A percentile compares a stretch with the other conserved stretches of the same genome.
phyloP scores from a whole-genome alignment of 2,888 invertebrate species.

The Diarsia rubi region DNA sequence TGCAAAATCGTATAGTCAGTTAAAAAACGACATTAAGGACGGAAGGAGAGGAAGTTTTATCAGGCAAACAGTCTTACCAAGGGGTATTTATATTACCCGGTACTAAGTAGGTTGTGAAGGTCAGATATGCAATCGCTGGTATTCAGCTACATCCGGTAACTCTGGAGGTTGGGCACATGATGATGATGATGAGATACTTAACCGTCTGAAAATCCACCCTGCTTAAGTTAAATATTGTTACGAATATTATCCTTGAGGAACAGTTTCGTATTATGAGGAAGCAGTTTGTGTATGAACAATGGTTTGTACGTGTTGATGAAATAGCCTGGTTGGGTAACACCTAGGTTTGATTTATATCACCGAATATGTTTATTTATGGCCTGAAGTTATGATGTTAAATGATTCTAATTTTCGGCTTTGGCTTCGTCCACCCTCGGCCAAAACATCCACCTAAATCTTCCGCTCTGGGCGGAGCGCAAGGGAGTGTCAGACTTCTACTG shows the following conservation, averaged over 20 bases:
- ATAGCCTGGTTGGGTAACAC: conserved; percentile 1
- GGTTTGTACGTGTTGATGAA: conserved; percentile 25
- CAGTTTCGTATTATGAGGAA: conserved; percentile 16
- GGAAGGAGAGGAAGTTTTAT: neutral
- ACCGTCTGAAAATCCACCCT: neutral
- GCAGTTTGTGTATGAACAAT: conserved; percentile 37
- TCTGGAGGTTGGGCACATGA: no score
- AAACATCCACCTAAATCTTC: no score
- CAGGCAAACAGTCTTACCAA: no score
- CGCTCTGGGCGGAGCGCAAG: no score
- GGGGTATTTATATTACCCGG: no score
- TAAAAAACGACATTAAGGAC: neutral
- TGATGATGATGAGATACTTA: no score
- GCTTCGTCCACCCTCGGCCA: neutral
- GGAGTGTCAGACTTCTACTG: no score
- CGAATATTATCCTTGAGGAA: conserved; percentile 30
- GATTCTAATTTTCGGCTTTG: neutral
- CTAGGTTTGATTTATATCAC: conserved; percentile 25
- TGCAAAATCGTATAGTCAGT: neutral
- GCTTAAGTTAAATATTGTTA: conserved; percentile 21
- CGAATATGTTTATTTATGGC: conserved; percentile 12
- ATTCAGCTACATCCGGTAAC: no score
- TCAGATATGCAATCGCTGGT: no score
- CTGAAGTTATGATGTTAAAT: conserved; percentile 8
- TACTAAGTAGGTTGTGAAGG: no score